These are phyloP conservation scores for Protonibea diacanthus DNA, from an alignment of 2,797 vertebrate species.

Conservation along the genomic window DNA sequence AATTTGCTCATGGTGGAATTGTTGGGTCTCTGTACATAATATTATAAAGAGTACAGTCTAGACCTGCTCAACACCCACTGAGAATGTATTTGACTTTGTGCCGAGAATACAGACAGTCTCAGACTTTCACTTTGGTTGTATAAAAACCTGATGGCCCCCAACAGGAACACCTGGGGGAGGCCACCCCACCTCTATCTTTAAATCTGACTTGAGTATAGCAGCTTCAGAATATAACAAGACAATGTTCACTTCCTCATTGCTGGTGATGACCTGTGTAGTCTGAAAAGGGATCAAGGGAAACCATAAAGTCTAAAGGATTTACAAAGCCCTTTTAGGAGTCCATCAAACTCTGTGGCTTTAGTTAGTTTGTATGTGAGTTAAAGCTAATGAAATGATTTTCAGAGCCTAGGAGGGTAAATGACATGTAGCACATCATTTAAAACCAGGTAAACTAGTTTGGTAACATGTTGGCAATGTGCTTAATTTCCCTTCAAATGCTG, in stretches of 20 bases:
- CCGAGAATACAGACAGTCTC: no score
- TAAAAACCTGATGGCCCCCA: no score
- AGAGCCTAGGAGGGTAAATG: not conserved
- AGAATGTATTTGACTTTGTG: no score
- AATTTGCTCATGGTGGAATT: no score
- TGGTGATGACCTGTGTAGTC: slow-evolving; percentile 29
- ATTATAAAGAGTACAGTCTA: no score
- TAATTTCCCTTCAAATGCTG: not conserved
- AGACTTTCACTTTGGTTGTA: no score
- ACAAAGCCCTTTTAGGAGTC: slow-evolving; percentile 1
- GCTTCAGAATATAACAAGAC: not conserved
- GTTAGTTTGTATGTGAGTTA: not conserved
- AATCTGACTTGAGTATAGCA: not conserved
- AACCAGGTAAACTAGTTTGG: slow-evolving; percentile 29
- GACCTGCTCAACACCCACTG: no score
- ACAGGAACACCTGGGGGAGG: no score
- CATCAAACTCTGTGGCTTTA: not conserved
- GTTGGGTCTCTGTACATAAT: no score
- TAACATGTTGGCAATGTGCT: not conserved
- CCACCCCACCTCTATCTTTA: not conserved
- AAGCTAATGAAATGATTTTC: slow-evolving; percentile 7
- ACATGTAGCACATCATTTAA: not conserved
- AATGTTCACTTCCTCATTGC: not conserved
- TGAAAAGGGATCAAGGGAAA: slow-evolving; percentile 31
- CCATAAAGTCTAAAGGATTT: slow-evolving; percentile 18